Evolutionary conservation across 2,888 invertebrate genomes (phyloP).

Genomic region (Leucozona laternaria): DNA sequence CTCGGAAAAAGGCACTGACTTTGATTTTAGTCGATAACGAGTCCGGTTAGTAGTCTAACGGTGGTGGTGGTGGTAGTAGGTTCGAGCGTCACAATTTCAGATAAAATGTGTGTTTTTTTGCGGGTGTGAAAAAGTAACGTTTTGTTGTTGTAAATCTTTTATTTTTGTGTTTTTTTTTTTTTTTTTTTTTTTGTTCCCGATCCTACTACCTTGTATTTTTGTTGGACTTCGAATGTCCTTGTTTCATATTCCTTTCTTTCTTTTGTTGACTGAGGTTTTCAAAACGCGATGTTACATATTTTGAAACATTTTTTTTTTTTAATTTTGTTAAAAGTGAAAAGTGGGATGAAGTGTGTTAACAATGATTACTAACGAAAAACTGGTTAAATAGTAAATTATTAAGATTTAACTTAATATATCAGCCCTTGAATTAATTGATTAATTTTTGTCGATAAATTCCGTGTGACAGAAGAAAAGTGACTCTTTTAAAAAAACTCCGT

Average conservation of each 20-base stretch:
- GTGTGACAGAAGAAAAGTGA: background rate
- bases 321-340: background rate
- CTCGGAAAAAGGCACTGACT: conserved; percentile 73
- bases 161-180: conserved; percentile 14
- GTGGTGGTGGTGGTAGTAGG: conserved; percentile 74
- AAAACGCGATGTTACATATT: background rate
- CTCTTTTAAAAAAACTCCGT: conserved; percentile 38
- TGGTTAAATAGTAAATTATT: background rate
- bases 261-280: conserved; percentile 16
- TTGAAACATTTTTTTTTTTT: conserved; percentile 1
- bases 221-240: conserved; percentile 35
- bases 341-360: background rate
- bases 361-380: background rate
- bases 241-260: conserved; percentile 7
- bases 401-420: background rate
- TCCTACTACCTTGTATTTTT: conserved; percentile 19
- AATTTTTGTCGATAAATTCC: background rate
- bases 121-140: conserved; percentile 64
- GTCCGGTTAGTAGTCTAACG: conserved; percentile 75
- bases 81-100: conserved; percentile 58
- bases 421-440: background rate
- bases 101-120: conserved; percentile 49
- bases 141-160: conserved; percentile 44
- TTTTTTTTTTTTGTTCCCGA: conserved; percentile 3
- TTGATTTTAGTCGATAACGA: conserved; percentile 75